phyloP scores from a whole-genome alignment of 2,113 vertebrate genomes.

The Hypocryptadius cinnamomeus region DNA sequence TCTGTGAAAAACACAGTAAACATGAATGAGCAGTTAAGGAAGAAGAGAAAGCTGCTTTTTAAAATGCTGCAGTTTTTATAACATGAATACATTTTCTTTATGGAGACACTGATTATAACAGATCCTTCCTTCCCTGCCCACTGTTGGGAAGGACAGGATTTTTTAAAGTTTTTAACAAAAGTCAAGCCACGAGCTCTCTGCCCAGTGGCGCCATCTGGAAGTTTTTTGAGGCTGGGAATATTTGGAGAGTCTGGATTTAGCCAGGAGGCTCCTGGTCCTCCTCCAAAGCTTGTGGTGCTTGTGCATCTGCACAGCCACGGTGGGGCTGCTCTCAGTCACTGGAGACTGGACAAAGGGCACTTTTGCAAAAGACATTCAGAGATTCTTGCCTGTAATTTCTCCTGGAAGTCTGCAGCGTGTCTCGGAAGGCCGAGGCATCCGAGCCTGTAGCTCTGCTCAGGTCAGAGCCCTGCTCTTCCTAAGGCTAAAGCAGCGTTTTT shows the following conservation, averaged over 20 bases:
- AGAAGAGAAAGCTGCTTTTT: not conserved
- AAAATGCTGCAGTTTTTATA: not conserved
- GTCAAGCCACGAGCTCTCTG: not conserved
- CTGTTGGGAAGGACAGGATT: not conserved
- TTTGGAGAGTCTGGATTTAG: not conserved
- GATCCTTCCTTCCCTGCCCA: not conserved
- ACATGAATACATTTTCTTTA: not conserved
- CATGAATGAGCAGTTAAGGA: not conserved
- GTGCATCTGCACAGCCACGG: accelerated
- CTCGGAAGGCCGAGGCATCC: not conserved
- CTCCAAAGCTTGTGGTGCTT: not conserved
- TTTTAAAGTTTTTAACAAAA: not conserved
- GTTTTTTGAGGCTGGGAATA: not conserved
- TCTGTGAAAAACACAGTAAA: not conserved
- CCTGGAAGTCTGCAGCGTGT: not conserved
- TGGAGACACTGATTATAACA: not conserved
- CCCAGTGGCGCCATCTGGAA: not conserved
- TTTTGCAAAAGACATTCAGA: not conserved
- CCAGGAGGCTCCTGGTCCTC: accelerated
- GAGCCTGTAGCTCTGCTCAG: not conserved
- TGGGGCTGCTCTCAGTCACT: not conserved
- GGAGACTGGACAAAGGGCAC: not conserved
- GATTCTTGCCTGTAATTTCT: not conserved
- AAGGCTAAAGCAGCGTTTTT: not conserved
- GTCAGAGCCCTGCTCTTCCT: not conserved